Evolutionary conservation across 2,888 invertebrate species (phyloP), one percentile per base, ranked within the genome.

Genomic region (Trachelus iudaicus): DNA sequence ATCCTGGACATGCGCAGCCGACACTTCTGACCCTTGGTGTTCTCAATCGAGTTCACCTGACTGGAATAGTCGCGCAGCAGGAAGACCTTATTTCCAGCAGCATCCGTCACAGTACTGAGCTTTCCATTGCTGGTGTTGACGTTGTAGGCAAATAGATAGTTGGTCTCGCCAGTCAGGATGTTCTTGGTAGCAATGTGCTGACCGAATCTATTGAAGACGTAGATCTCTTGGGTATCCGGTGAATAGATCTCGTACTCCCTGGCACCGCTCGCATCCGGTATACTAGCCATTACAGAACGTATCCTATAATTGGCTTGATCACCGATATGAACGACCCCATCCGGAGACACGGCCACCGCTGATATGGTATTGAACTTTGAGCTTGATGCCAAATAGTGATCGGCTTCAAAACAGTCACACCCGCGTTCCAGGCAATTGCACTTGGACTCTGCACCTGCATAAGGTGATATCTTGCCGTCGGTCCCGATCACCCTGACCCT

Each of bases 101-200:
- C 96, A 89, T 98, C 98, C 0, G 97, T 97, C 0, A 99, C 98
- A 0, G 97, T 97, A 87, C 97, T 97, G 33, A 99, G 93, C 90
- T 98, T 98, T 0, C 99, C 99, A 88, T 98, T 98, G 87, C 97
- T 98, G 0, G 98, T 98, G 90, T 98, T 98, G 0, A 98, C 98
- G 85, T 98, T 98, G 92, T 99, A 99, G 0, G 98, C 96, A 90
- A 99, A 99, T 3, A 97, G 95, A 90, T 98, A 99, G 83, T 97
- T 96, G 4, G 96, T 97, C 91, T 98, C 97, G 0, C 97, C 98
- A 0, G 98, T 98, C n/a, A 99, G 93, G 80, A 99, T 98, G 89
- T 98, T 98, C 85, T 96, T 96, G 0, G 98, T 99, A 78, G 97
- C 96, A 4, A 98, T 95, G 89, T 99, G 99, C 90, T 98, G 98